These are phyloP conservation scores for Rotaria macrura DNA, from an alignment of 2,888 invertebrate species.

Conservation along the genomic window DNA sequence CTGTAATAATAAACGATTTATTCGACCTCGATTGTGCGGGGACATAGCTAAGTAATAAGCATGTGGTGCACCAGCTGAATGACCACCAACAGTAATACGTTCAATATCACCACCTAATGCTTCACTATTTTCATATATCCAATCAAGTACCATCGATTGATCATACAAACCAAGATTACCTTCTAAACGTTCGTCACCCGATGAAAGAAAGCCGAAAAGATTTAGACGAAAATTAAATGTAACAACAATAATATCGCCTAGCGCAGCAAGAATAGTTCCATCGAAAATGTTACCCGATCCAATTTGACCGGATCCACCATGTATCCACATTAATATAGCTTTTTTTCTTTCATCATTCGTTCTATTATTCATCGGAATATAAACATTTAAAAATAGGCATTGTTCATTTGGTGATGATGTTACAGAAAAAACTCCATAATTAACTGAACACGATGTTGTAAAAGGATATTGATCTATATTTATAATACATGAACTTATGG, in stretches of 20 bases:
- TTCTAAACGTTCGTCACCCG: not conserved
- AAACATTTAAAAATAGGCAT: not conserved
- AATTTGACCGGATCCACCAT: constrained; percentile 12
- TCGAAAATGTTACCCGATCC: not conserved
- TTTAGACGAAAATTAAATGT: constrained; percentile 17
- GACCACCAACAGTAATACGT: not conserved
- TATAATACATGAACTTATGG: not conserved
- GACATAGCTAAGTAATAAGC: not conserved
- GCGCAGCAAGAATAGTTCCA: constrained; percentile 6
- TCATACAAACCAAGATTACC: constrained; percentile 5
- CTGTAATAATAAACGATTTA: constrained; percentile 1
- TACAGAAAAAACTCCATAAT: not conserved
- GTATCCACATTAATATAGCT: not conserved
- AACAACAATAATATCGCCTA: constrained; percentile 12
- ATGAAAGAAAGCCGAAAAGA: not conserved
- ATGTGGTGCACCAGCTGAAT: constrained; percentile 12
- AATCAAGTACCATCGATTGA: not conserved
- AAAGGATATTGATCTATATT: not conserved
- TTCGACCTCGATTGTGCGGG: not conserved
- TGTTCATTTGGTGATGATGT: not conserved
- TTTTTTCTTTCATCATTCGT: not conserved
- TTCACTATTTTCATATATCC: not conserved
- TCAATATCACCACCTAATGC: not conserved
- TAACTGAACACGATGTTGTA: not conserved
- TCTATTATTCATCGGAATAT: not conserved